Percentiles rank a stretch among this genome's conserved stretches.
phyloP scores from a whole-genome alignment of 2,888 invertebrate species.

The Macrosoma leucophasiata region DNA sequence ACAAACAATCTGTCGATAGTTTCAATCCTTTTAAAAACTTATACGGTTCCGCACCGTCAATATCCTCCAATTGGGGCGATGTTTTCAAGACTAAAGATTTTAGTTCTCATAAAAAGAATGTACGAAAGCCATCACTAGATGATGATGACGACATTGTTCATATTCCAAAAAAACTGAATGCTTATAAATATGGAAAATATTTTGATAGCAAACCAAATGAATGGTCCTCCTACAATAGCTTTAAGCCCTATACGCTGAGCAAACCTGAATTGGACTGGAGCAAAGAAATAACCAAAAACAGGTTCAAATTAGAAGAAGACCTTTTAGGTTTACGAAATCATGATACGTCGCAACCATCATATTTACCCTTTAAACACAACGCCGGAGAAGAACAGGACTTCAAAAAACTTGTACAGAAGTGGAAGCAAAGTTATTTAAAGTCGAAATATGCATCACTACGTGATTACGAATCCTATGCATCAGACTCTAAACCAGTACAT shows the following conservation, averaged over 20 bases:
- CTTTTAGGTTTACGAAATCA: slow-evolving; percentile 59
- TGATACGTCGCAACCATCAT: slow-evolving; percentile 55
- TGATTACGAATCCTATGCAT: slow-evolving; percentile 54
- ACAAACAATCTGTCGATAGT: slow-evolving; percentile 42
- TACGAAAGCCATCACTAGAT: slow-evolving; percentile 37
- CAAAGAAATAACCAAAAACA: slow-evolving; percentile 42
- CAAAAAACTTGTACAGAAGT: slow-evolving; percentile 57
- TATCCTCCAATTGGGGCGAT: slow-evolving; percentile 55
- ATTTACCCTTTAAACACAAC: slow-evolving; percentile 44
- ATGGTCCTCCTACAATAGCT: slow-evolving; percentile 36
- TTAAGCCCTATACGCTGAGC: slow-evolving; percentile 43
- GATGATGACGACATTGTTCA: slow-evolving; percentile 53
- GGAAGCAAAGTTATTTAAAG: slow-evolving; percentile 61
- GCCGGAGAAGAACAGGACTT: slow-evolving; percentile 49
- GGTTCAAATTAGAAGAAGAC: slow-evolving; percentile 66
- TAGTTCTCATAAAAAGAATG: slow-evolving; percentile 40
- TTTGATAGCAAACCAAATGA: slow-evolving; percentile 40
- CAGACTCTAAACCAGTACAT: slow-evolving; percentile 53
- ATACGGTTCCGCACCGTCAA: slow-evolving; percentile 40
- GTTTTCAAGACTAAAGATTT: slow-evolving; percentile 46
- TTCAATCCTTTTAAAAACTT: slow-evolving; percentile 46
- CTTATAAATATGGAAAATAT: slow-evolving; percentile 39
- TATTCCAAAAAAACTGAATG: slow-evolving; percentile 50
- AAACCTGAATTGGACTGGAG: slow-evolving; percentile 45
- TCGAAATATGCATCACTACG: slow-evolving; percentile 50